Evolutionary conservation across 2,113 vertebrate species (phyloP), one percentile per base, ranked within the genome.

Genomic region (Kryptolebias marmoratus): DNA sequence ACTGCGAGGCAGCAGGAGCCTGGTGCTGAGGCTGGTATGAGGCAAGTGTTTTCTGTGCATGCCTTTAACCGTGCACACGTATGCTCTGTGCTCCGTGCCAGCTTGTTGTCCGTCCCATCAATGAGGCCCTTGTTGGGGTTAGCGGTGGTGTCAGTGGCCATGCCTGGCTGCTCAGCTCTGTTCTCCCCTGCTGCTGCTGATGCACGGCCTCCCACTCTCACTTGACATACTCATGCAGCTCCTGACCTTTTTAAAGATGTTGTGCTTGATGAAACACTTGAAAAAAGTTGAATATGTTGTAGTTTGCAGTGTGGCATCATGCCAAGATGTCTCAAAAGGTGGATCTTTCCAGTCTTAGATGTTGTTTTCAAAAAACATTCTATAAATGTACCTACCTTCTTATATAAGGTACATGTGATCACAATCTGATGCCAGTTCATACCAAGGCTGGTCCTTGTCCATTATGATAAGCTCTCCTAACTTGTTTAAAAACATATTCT

Each of bases 1-100:
- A 48, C 64, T 31, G 68, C 69, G 82, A 81, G 85, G 82, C 80
- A 88, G 83, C 71, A 83, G 84, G 86, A 88, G 79, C 80, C 85
- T 87, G 84, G 83, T 77, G 86, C 88, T 85, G 85, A 89, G 89
- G 89, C 91, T 91, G 91, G 89, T 88, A 92, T 93, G 93, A 93
- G 93, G 93, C 91, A 91, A 93, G 93, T 92, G 87, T 66, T 86
- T 71, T 77, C 73, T 71, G 64, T 78, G 75, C 36, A 81, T 55
- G 63, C 63, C 52, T 62, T 68, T 68, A 79, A 77, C 72, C 63
- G 81, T 77, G 82, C 80, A 81, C 86, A 82, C 77, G 79, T 85
- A 85, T 82, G 88, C 81, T 50, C 71, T 73, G 73, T 80, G 69
- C 69, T 79, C 68, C 42, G 84, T 89, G 84, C 73, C 74, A 79